Percentiles rank a stretch among this genome's conserved stretches.
Conservation (phyloP, 2,888 invertebrate genomes). For the Emmelina monodactyla region DNA sequence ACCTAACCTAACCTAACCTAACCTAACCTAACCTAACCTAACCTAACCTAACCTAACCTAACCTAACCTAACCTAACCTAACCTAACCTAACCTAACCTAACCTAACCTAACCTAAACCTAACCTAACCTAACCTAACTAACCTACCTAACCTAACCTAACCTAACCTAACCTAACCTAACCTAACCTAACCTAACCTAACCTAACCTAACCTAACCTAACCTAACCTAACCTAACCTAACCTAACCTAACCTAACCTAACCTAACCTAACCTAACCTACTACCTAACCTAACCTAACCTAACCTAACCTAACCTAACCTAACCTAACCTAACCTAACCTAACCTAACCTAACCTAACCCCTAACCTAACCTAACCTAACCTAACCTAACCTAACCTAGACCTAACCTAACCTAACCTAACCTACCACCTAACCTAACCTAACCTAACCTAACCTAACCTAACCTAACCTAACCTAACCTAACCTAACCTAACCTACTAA, state of each 20-base stretch:
- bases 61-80: constrained; percentile 13
- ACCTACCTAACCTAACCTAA: constrained; percentile 12
- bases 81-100: constrained; percentile 11
- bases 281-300: constrained; percentile 13
- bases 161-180: constrained; percentile 17
- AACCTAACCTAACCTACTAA: constrained; percentile 3
- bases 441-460: constrained; percentile 14
- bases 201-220: constrained; percentile 15
- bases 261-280: constrained; percentile 14
- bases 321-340: constrained; percentile 17
- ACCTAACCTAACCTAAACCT: constrained; percentile 13
- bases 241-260: constrained; percentile 14
- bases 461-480: constrained; percentile 14
- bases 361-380: constrained; percentile 14
- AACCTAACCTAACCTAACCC: constrained; percentile 16
- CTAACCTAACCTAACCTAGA: constrained; percentile 16
- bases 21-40: constrained; percentile 11
- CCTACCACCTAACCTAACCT: too few species aligned
- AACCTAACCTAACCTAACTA: constrained; percentile 8
- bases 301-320: constrained; percentile 16
- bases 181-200: constrained; percentile 16
- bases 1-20: constrained; percentile 11
- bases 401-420: constrained; percentile 18
- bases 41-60: constrained; percentile 12
- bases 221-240: constrained; percentile 15